These are phyloP conservation scores for Ormyrus labotus DNA, from an alignment of 2,888 invertebrate species.

Conservation along the genomic window DNA sequence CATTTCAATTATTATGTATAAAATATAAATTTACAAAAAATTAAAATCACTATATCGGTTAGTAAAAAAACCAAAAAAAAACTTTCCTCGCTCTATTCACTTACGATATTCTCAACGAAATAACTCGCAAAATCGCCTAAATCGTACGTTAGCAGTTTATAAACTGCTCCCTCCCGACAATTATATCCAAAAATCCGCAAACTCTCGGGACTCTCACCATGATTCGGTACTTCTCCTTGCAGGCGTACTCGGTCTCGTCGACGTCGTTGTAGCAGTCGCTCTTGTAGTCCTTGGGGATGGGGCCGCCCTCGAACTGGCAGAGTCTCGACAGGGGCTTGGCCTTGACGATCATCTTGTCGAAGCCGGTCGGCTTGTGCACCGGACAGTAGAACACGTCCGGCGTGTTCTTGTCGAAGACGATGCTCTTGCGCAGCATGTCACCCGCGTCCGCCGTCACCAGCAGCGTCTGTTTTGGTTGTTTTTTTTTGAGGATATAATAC, in stretches of 20 bases:
- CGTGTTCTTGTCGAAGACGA: conserved; percentile 87
- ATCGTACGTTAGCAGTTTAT: no score
- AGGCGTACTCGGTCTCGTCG: conserved; percentile 87
- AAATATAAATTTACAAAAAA: no score
- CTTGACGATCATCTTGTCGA: conserved; percentile 84
- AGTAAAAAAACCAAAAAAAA: no score
- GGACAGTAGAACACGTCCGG: conserved; percentile 89
- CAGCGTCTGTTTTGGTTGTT: conserved; percentile 50
- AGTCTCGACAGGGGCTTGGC: conserved; percentile 83
- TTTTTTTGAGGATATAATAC: no score
- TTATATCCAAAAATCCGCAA: no score
- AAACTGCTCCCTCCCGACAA: no score
- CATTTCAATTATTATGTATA: no score
- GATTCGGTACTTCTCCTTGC: conserved; percentile 87
- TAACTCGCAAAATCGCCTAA: no score
- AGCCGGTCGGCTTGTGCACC: conserved; percentile 85
- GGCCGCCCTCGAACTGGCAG: conserved; percentile 85
- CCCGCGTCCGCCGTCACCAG: conserved; percentile 76
- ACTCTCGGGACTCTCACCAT: conserved; percentile 79
- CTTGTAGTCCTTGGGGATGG: conserved; percentile 84
- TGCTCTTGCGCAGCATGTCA: conserved; percentile 87
- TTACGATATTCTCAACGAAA: no score
- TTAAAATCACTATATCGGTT: no score
- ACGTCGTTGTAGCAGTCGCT: conserved; percentile 89
- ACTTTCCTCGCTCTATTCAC: no score